Percentiles rank a stretch among this genome's conserved stretches.
phyloP scores from a whole-genome alignment of 2,888 invertebrate species.

The Glaucopsyche alexis region DNA sequence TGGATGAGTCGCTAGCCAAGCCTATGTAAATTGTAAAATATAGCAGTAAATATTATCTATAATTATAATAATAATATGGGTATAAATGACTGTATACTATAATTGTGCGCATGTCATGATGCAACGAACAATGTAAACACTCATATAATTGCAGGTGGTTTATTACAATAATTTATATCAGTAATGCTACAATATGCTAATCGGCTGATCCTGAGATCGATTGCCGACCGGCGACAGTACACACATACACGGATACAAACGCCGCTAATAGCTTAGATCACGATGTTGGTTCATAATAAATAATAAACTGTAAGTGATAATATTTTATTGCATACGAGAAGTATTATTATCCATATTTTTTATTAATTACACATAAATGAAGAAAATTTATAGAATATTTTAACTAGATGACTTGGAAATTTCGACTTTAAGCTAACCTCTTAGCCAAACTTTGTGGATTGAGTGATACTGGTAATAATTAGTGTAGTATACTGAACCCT shows the following conservation, averaged over 20 bases:
- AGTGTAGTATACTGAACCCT: not conserved
- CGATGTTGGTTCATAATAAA: not conserved
- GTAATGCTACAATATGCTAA: slow-evolving; percentile 5
- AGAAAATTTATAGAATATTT: too few relatives aligned
- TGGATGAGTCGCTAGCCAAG: too few relatives aligned
- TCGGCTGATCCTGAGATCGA: slow-evolving; percentile 2
- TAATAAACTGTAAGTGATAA: too few relatives aligned
- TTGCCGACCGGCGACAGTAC: not conserved
- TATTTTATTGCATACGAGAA: too few relatives aligned
- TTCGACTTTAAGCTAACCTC: too few relatives aligned
- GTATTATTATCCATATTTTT: too few relatives aligned
- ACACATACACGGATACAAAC: not conserved
- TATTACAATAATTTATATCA: not conserved
- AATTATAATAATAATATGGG: not conserved
- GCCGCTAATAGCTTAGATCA: not conserved
- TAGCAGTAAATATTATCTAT: too few relatives aligned
- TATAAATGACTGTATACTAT: not conserved
- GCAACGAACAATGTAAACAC: not conserved
- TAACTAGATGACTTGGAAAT: too few relatives aligned
- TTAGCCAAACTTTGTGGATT: too few relatives aligned
- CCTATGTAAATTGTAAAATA: too few relatives aligned
- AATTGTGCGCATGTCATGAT: slow-evolving; percentile 3
- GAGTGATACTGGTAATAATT: not conserved
- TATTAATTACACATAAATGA: too few relatives aligned
- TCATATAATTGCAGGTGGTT: not conserved